Conservation (phyloP, 2,113 vertebrate species). For the Marmota flaviventris region DNA sequence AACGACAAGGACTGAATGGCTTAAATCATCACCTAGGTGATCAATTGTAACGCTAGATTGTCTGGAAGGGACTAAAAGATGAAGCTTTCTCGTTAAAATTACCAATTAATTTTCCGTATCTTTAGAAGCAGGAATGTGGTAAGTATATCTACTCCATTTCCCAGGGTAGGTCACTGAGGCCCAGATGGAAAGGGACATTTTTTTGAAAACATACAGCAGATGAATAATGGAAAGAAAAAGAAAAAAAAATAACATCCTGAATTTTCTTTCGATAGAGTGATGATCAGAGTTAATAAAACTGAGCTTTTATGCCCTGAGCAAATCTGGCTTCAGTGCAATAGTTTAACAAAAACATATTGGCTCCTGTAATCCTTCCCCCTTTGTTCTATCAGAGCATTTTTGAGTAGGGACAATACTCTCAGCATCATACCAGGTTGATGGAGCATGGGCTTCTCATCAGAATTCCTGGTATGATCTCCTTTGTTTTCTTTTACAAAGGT, state of each 20-base stretch:
- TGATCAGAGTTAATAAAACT: slow-evolving; percentile 9
- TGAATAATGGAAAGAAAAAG: background rate
- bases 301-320: slow-evolving; percentile 42
- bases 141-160: slow-evolving; percentile 42
- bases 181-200: background rate
- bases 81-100: slow-evolving; percentile 25
- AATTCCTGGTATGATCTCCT: slow-evolving; percentile 22
- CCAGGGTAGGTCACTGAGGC: slow-evolving; percentile 46
- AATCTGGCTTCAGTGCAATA: slow-evolving; percentile 55
- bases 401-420: background rate
- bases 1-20: background rate
- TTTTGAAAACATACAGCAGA: slow-evolving; percentile 25
- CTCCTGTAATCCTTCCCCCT: background rate
- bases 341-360: slow-evolving; percentile 61
- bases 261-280: slow-evolving; percentile 56
- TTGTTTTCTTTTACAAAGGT: slow-evolving; percentile 8
- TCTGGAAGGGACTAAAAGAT: background rate
- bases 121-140: background rate
- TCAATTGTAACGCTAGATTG: slow-evolving; percentile 2
- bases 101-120: slow-evolving; percentile 9
- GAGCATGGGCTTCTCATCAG: background rate
- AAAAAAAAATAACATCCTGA: background rate
- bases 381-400: background rate
- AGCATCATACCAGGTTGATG: background rate
- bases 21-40: slow-evolving; percentile 64